A percentile compares a stretch with the other conserved stretches of the same genome.
Evolutionary conservation across 2,797 vertebrate genomes (phyloP).

Genomic region (Pitangus sulphuratus): DNA sequence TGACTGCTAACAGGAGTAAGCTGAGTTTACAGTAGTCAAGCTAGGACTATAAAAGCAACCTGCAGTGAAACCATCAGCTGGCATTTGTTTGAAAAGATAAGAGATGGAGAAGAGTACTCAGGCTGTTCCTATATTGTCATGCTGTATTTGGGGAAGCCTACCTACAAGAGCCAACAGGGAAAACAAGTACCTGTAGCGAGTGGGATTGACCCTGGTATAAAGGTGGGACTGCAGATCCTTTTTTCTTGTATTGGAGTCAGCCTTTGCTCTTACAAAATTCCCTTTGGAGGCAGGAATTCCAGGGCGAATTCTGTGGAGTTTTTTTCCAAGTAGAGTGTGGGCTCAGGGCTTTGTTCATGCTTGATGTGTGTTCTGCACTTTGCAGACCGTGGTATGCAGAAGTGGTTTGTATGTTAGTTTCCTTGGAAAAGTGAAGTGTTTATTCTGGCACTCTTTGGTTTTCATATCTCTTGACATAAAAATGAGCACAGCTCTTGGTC

Average conservation of each 20-base stretch:
- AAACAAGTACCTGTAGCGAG: background rate
- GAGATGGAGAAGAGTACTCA: background rate
- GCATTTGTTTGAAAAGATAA: background rate
- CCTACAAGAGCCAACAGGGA: background rate
- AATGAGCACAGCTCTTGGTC: fast-evolving
- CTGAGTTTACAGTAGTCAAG: background rate
- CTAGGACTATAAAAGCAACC: background rate
- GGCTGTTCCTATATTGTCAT: background rate
- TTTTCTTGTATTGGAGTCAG: background rate
- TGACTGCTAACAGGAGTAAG: background rate
- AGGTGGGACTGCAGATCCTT: background rate
- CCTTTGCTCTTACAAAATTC: background rate
- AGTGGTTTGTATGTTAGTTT: slow-evolving; percentile 15
- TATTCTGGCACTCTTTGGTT: background rate
- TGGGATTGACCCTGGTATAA: background rate
- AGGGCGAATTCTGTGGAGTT: background rate
- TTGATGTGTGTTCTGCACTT: background rate
- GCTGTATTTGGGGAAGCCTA: background rate
- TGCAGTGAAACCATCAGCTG: background rate
- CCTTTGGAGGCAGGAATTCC: background rate
- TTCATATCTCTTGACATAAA: background rate
- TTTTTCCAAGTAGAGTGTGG: background rate
- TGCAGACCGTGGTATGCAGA: background rate
- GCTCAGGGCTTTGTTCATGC: slow-evolving; percentile 1
- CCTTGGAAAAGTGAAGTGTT: slow-evolving; percentile 46